Conservation (phyloP, 2,113 vertebrate genomes). For the Laticauda laticaudata region DNA sequence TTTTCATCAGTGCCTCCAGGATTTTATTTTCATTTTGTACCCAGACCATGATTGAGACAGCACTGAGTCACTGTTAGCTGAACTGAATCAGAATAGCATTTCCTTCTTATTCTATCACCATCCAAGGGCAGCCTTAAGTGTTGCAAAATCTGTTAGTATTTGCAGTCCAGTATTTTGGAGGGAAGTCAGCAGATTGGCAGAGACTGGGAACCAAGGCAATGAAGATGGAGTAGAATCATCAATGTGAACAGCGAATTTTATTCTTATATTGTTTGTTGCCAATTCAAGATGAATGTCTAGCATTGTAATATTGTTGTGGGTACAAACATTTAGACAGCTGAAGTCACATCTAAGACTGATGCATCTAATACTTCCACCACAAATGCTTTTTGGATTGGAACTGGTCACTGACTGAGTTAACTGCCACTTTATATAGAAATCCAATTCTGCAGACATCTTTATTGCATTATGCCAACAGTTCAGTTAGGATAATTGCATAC, state of each 20-base stretch:
- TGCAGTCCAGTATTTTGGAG: neutral
- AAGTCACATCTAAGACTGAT: conserved; percentile 16
- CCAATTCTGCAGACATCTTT: conserved; percentile 55
- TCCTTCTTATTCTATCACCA: neutral
- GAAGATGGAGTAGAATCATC: neutral
- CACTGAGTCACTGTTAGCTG: neutral
- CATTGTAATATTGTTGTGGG: neutral
- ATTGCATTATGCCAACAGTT: conserved; percentile 69
- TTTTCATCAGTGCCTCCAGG: neutral
- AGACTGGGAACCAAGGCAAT: neutral
- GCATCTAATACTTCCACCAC: conserved; percentile 1
- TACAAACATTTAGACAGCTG: conserved; percentile 5
- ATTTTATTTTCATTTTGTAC: neutral
- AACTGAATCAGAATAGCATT: neutral
- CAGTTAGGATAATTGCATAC: conserved; percentile 73
- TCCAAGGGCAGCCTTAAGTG: neutral
- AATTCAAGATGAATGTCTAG: neutral
- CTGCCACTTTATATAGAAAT: conserved; percentile 51
- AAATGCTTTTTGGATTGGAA: conserved; percentile 19
- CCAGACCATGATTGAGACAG: neutral
- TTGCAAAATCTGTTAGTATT: neutral
- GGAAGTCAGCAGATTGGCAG: neutral
- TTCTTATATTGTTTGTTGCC: neutral
- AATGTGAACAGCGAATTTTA: neutral
- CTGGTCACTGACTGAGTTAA: conserved; percentile 49